Evolutionary conservation across 2,888 invertebrate species (phyloP).

Genomic region (Liopterus haemorrhoidalis): DNA sequence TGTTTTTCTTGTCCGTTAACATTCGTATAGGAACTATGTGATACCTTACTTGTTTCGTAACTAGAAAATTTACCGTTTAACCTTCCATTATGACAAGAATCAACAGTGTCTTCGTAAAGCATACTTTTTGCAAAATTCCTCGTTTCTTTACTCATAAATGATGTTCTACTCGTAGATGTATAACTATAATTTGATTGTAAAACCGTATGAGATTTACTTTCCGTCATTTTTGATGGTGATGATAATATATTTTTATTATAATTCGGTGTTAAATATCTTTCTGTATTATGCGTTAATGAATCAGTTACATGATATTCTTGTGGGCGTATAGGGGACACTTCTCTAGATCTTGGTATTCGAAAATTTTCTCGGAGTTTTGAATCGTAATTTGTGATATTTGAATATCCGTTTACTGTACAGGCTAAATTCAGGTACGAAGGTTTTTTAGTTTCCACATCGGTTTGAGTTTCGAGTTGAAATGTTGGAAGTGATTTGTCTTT

Average conservation of each 20-base stretch:
- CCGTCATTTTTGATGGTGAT: conserved; percentile 10
- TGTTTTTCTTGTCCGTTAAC: conserved; percentile 12
- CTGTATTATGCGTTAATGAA: conserved; percentile 1
- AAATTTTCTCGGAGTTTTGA: conserved; percentile 64
- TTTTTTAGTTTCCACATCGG: conserved; percentile 51
- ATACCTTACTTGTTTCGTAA: conserved; percentile 10
- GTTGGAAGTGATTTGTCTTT: conserved; percentile 26
- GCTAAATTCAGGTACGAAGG: conserved; percentile 85
- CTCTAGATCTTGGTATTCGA: conserved; percentile 53
- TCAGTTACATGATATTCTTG: conserved; percentile 29
- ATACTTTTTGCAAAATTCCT: conserved; percentile 36
- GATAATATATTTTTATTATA: conserved; percentile 12
- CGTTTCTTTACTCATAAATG: conserved; percentile 31
- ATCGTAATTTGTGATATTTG: conserved; percentile 79
- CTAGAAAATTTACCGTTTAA: conserved; percentile 16
- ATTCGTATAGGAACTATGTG: conserved; percentile 4
- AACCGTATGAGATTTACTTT: conserved; percentile 8
- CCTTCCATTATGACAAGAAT: conserved; percentile 23
- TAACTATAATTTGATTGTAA: conserved; percentile 2
- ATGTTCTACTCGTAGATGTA: conserved; percentile 3
- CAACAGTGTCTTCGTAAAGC: conserved; percentile 38
- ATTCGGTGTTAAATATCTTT: conserved; percentile 22
- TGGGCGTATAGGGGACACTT: conserved; percentile 64
- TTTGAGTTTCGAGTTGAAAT: conserved; percentile 12
- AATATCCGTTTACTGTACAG: conserved; percentile 86